phyloP scores from a whole-genome alignment of 2,797 vertebrate species.

The Aselliscus stoliczkanus region DNA sequence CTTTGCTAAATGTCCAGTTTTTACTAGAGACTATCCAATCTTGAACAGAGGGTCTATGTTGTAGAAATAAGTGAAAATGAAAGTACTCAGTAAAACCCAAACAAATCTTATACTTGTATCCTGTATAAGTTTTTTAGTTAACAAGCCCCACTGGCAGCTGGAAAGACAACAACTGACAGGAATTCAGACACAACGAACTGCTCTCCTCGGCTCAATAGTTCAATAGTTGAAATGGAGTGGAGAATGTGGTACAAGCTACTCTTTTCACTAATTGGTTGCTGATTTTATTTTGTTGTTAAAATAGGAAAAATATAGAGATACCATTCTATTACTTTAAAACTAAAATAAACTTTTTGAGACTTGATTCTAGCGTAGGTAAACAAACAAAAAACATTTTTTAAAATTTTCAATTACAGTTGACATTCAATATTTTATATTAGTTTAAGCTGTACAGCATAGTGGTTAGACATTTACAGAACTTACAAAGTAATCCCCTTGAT shows the following conservation, averaged over 20 bases:
- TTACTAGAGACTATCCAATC: neutral
- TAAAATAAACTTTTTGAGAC: neutral
- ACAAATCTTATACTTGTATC: neutral
- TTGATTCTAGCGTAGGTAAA: neutral
- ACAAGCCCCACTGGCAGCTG: neutral
- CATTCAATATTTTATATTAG: too few species aligned
- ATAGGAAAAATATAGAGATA: neutral
- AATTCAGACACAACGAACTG: neutral
- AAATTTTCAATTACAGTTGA: too few species aligned
- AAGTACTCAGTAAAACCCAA: neutral
- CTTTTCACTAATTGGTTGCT: neutral
- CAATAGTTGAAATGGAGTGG: neutral
- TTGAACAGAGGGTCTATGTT: neutral
- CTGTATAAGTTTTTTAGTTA: neutral
- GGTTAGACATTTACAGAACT: too few species aligned
- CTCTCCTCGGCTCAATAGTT: neutral
- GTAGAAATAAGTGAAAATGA: neutral
- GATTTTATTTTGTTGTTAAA: conserved; percentile 12
- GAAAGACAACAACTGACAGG: neutral
- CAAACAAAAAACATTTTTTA: neutral
- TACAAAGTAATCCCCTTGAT: too few species aligned
- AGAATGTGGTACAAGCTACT: neutral
- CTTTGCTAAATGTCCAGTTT: neutral
- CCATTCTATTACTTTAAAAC: neutral
- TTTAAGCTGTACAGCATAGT: too few species aligned